Base-by-base conservation (phyloP, 2,113 vertebrate species). In the Pseudolaguvia tuberculata region DNA sequence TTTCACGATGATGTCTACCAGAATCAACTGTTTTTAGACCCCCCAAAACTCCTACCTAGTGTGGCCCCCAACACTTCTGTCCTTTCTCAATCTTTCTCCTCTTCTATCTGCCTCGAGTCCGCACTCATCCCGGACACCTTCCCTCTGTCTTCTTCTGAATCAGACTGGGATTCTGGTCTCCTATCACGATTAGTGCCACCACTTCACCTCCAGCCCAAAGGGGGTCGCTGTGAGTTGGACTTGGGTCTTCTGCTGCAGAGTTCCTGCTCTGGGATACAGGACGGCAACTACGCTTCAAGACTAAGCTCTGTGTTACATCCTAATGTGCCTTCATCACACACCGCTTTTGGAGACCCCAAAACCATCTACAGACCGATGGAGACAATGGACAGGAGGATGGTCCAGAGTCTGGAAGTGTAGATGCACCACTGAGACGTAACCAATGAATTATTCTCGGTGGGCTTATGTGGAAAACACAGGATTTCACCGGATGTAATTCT, bases 91-190 rank as follows among this genome's bases (percentile, higher is more conserved):
- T 85, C 85, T 2, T 74, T 83, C 53, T 86, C 90, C 1, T 83
- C 83, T 1, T 21, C n/a, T n/a, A n/a, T 87, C 56, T 82, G 83
- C 80, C 89, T 90, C n/a, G 91, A 91, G 31, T 79, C 89, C 0
- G 77, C 74, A 4, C 85, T 71, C 0, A 5, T 71, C 72, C 89
- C 90, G 0, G 81, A 89, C 79, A 81, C 76, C 0, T 78, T 73
- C 73, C 84, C 84, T 53, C 45, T 79, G 0, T 47, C 53, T 3
- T 88, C 87, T 8, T 90, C 59, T 0, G 85, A 84, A 53, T 88
- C 89, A 0, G 86, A 86, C 72, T 89, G 88, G 89, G 91, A 86
- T 69, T 73, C 81, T 1, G 85, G 85, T 63, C 84, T 93, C 66
- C 57, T 92, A 70, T 83, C 86, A 0, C 65, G 61, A 0, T 53